Percentiles rank a stretch among this genome's conserved stretches.
phyloP scores from a whole-genome alignment of 2,888 invertebrate species.

The Calameuta pallipes region DNA sequence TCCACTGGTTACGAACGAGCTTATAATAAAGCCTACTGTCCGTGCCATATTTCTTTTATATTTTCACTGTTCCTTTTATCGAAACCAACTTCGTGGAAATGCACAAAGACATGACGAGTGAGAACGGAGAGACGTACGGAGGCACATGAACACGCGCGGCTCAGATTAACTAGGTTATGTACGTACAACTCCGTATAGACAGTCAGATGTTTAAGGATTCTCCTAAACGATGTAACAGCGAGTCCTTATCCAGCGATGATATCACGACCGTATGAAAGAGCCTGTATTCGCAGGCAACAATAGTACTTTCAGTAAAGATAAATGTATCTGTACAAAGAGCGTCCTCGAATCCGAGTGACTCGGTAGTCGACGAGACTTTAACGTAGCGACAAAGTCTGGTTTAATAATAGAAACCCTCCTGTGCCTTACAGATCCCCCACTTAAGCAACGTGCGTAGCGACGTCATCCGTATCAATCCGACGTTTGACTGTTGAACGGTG shows the following conservation, averaged over 20 bases:
- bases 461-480: not conserved
- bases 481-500: not conserved
- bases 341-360: not conserved
- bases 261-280: not conserved
- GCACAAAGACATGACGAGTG: not conserved
- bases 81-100: not conserved
- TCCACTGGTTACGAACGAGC: not conserved
- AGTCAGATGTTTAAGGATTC: not conserved
- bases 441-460: not conserved
- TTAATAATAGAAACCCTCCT: not conserved
- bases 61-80: not conserved
- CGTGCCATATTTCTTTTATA: not conserved
- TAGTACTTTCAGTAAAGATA: not conserved
- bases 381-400: not conserved
- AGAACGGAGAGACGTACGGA: not conserved
- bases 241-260: not conserved
- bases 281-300: not conserved
- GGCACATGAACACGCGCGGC: not conserved
- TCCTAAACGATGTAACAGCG: not conserved
- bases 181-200: not conserved
- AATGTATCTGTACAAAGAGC: not conserved
- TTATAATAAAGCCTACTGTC: not conserved
- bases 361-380: not conserved
- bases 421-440: not conserved
- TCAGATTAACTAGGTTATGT: not conserved